Percentiles rank a stretch among this genome's conserved stretches.
These are phyloP conservation scores for Prenolepis imparis DNA, from an alignment of 2,888 invertebrate genomes.

Conservation along the genomic window DNA sequence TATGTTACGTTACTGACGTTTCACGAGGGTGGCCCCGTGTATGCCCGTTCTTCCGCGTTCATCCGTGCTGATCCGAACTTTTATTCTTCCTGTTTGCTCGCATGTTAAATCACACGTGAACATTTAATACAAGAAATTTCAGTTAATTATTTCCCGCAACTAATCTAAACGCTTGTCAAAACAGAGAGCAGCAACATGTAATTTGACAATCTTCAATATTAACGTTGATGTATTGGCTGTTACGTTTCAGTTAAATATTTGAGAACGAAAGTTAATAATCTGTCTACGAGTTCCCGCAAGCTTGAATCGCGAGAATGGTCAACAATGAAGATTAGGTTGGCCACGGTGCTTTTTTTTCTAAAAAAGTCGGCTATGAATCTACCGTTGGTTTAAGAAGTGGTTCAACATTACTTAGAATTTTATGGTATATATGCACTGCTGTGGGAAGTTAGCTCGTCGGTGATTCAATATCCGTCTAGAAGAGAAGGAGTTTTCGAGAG, in stretches of 20 bases:
- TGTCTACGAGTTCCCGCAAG: background rate
- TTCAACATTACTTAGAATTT: slow-evolving; percentile 71
- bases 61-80: slow-evolving; percentile 64
- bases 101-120: slow-evolving; percentile 48
- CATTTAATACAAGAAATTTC: slow-evolving; percentile 18
- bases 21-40: slow-evolving; percentile 66
- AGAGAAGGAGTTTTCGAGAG: slow-evolving; percentile 56
- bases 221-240: background rate
- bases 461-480: slow-evolving; percentile 70
- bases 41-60: slow-evolving; percentile 56
- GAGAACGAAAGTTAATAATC: background rate
- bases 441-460: slow-evolving; percentile 67
- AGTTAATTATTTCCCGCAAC: background rate
- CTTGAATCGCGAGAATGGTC: slow-evolving; percentile 25
- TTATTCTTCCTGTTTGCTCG: slow-evolving; percentile 60
- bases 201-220: background rate
- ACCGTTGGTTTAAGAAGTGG: slow-evolving; percentile 63
- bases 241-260: slow-evolving; percentile 10
- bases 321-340: slow-evolving; percentile 33
- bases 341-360: slow-evolving; percentile 66
- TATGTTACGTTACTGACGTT: slow-evolving; percentile 72
- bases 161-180: background rate
- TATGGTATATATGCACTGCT: slow-evolving; percentile 60
- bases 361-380: slow-evolving; percentile 65
- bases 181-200: background rate